Base-by-base conservation (phyloP, 2,797 vertebrate genomes). In the Champsocephalus esox region DNA sequence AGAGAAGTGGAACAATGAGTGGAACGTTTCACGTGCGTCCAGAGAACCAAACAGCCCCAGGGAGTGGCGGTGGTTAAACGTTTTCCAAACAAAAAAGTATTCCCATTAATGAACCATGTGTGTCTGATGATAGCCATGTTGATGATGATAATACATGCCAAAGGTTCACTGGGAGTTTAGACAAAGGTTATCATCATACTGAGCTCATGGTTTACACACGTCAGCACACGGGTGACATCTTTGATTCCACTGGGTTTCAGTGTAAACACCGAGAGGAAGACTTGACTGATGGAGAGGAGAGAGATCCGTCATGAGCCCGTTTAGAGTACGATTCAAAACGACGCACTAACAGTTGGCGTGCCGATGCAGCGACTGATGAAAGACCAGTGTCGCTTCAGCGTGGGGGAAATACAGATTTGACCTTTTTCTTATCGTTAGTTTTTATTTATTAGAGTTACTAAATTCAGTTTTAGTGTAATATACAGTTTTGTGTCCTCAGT, bases 161-260 rank as follows among this genome's bases (percentile, higher is more conserved):
- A 71, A 70, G 71, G 86, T 86, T 89, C 80, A 84, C 66, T 43
- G 67, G 57, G 71, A 87, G 92, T 92, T 93, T 90, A 91, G 90
- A 91, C 77, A 84, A 82, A 86, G 87, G 83, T 89, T 88, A 89
- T 91, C 88, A 84, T 88, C 88, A 72, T 77, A 70, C 81, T 89
- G 87, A 91, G 85, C 78, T 93, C 90, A 90, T 82, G 73, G 88
- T 93, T 93, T 89, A 90, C 73, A 77, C 62, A 57, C 57, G 67
- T 88, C 89, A 83, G 66, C 45, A 50, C 28, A 4, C 0, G 62
- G 63, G 69, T 66, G 90, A 85, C 85, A 90, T 89, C 81, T 82
- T 69, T 78, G 84, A 84, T 81, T 83, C 77, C 77, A 60, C 60
- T 32, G 74, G 54, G 82, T 58, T 86, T 67, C 70, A 41, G 4